These are phyloP conservation scores for Boleophthalmus pectinirostris DNA, from an alignment of 2,113 vertebrate genomes.

Conservation along the genomic window DNA sequence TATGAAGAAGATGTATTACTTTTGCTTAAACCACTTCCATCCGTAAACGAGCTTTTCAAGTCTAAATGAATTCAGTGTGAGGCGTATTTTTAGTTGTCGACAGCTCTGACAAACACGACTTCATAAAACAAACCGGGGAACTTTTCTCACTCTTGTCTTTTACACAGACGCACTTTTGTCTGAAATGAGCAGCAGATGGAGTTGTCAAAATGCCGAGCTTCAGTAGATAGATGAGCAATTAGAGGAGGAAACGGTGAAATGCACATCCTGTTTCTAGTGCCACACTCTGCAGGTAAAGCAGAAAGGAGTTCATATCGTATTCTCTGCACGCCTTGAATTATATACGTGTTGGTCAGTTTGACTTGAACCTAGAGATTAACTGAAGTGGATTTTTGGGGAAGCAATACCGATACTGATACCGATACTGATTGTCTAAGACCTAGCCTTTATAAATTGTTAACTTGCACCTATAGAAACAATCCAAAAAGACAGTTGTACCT, in stretches of 20 bases:
- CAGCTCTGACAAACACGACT: constrained; percentile 10
- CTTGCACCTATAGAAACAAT: neutral
- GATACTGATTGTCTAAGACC: no score
- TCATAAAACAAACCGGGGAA: neutral
- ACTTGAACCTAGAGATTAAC: neutral
- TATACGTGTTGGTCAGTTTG: neutral
- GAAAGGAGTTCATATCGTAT: neutral
- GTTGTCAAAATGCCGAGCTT: constrained; percentile 1
- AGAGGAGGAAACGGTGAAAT: neutral
- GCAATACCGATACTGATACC: no score
- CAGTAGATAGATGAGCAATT: constrained; percentile 3
- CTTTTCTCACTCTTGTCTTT: constrained; percentile 2
- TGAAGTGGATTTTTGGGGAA: neutral
- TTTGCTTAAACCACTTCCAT: neutral
- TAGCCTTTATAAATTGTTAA: neutral
- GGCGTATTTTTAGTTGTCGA: constrained; percentile 5
- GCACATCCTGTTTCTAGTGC: neutral
- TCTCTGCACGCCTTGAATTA: neutral
- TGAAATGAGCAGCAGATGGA: constrained; percentile 7
- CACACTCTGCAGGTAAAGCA: neutral
- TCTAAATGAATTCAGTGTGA: constrained; percentile 12
- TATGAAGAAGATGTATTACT: neutral
- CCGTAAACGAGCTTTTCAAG: neutral
- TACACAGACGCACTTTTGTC: neutral
- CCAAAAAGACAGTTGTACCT: no score